Evolutionary conservation across 2,888 invertebrate species (phyloP), one percentile per base, ranked within the genome.

Genomic region (Ectemnius cavifrons): DNA sequence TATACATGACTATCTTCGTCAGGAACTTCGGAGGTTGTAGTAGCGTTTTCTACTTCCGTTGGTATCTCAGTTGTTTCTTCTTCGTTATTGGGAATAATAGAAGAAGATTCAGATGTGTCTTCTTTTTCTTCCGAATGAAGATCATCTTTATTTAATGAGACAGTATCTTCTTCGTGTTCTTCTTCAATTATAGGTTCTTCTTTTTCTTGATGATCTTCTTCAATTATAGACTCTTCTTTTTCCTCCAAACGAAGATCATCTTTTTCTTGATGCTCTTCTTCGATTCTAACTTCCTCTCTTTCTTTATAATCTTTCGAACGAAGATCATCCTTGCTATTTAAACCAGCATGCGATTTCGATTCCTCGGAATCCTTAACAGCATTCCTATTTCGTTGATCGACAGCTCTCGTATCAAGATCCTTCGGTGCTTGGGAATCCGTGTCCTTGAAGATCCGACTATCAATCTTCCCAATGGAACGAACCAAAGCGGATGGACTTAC

Each of bases 351-450:
- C 0, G 63, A 69, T 28, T 79, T 77, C 2, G 18, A 49, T 11
- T 68, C 4, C 14, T 66, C 60, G 16, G 68, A 74, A 56, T 60
- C 68, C 16, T 79, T 82, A 5, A 49, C 66, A 16, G 79, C 75
- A 16, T 73, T 52, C 2, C 16, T 79, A 1, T 60, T 70, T 4
- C 18, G 63, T 4, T 77, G 63, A 0, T 68, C 75, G 0, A 82
- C 68, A 5, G 79, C 82, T 45, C 81, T 75, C 11, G 78, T 77
- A 4, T 82, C 84, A 4, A 84, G 28, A 14, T 82, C 84, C 28
- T 86, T 84, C 0, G 81, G 79, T 4, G 82, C 81, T 20, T 69
- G 79, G 0, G 80, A 80, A 20, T 84, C 84, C 1, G 73, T 60
- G 2, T 85, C 84, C 0, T 79, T 71, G 67, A 82, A 80, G 70